phyloP scores from a whole-genome alignment of 1,140 invertebrate genomes.

The Sycophila sp. region DNA sequence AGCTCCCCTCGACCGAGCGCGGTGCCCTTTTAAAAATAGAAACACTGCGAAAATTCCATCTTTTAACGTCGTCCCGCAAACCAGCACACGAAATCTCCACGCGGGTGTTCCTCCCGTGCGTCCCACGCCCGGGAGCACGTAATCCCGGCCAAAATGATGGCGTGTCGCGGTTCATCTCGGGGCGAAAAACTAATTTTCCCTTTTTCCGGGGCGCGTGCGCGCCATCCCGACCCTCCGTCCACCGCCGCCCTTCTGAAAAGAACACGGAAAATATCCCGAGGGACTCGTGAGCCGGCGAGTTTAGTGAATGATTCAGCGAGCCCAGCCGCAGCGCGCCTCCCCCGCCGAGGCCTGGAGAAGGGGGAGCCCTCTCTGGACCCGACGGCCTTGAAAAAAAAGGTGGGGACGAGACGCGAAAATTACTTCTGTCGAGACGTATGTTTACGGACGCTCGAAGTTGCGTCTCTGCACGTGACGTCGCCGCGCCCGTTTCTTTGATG shows the following conservation, averaged over 20 bases:
- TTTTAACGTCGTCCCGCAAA: neutral
- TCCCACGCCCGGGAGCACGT: no score
- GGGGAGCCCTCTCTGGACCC: neutral
- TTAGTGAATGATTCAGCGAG: constrained; percentile 37
- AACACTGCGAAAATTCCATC: no score
- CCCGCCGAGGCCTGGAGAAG: no score
- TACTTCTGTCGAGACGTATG: constrained; percentile 35
- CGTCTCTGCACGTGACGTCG: constrained; percentile 3
- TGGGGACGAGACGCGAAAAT: constrained; percentile 23
- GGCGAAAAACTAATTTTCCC: constrained; percentile 29
- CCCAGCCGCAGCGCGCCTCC: neutral
- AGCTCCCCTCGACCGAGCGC: no score
- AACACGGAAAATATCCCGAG: constrained; percentile 30
- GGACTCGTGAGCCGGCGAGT: constrained; percentile 33
- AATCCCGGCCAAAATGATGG: no score
- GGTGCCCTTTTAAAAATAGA: no score
- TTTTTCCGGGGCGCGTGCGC: neutral
- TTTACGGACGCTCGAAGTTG: constrained; percentile 12
- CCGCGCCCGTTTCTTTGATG: constrained; percentile 29
- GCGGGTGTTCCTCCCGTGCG: no score
- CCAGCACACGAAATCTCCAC: neutral
- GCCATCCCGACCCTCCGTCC: no score
- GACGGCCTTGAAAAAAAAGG: constrained; percentile 11
- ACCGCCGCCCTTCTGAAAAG: no score
- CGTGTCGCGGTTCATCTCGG: neutral